A percentile compares a stretch with the other conserved stretches of the same genome.
Conservation (phyloP, 2,113 vertebrate species). For the Psettodes erumei region DNA sequence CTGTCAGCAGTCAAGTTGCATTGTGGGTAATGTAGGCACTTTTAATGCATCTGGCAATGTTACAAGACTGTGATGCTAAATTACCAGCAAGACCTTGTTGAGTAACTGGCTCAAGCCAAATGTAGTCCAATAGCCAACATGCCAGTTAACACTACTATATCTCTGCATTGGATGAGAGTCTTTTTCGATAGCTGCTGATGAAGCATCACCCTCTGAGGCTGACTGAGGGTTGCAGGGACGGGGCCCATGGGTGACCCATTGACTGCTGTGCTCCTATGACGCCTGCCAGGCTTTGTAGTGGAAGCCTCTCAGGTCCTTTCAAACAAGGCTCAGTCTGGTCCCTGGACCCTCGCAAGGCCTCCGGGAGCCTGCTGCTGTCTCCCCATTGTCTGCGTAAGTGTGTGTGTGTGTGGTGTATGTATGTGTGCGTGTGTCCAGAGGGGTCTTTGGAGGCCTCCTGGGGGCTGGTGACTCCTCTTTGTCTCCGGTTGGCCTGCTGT, state of each 20-base stretch:
- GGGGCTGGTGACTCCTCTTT: conserved; percentile 78
- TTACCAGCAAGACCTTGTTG: neutral
- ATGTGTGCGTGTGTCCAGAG: conserved; percentile 59
- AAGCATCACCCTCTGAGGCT: neutral
- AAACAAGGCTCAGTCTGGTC: conserved; percentile 61
- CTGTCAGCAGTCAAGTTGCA: neutral
- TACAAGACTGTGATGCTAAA: neutral
- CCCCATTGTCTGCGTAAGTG: conserved; percentile 72
- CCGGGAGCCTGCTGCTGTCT: conserved; percentile 64
- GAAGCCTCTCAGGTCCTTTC: conserved; percentile 61
- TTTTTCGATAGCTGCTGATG: neutral
- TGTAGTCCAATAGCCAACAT: neutral
- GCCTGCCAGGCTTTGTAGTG: conserved; percentile 75
- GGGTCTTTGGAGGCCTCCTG: conserved; percentile 71
- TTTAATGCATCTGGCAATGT: neutral
- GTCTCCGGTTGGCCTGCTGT: conserved; percentile 78
- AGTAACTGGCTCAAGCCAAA: neutral
- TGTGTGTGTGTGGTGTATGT: conserved; percentile 48
- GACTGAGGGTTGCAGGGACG: neutral
- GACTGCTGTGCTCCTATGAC: conserved; percentile 41
- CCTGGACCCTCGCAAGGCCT: conserved; percentile 53
- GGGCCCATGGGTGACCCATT: conserved; percentile 30
- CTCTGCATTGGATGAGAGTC: neutral
- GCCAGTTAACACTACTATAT: neutral
- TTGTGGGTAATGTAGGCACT: neutral